phyloP scores from a whole-genome alignment of 2,797 vertebrate genomes.

The Channallabes apus region DNA sequence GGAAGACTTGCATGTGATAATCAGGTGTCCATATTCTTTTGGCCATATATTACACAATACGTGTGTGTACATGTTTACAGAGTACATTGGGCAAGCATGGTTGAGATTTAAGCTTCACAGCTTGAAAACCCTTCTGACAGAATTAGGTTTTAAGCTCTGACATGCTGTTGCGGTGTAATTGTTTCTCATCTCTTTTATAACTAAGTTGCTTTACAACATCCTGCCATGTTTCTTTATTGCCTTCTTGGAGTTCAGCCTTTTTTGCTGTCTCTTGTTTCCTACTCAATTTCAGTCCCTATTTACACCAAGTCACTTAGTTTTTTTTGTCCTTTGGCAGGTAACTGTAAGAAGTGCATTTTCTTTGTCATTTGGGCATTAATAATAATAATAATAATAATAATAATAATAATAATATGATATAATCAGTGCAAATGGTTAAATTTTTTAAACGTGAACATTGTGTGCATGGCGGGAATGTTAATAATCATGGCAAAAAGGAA shows the following conservation, averaged over 20 bases:
- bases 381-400: background rate
- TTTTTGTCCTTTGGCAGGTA: background rate
- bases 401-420: background rate
- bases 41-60: background rate
- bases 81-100: background rate
- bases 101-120: background rate
- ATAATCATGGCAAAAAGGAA: too few relatives aligned
- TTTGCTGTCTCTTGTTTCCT: background rate
- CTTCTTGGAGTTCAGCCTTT: background rate
- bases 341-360: background rate
- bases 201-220: background rate
- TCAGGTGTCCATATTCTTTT: background rate
- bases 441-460: background rate
- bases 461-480: background rate
- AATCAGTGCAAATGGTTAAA: background rate
- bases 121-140: background rate
- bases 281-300: background rate
- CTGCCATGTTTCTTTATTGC: constrained; percentile 2
- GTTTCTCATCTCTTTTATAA: constrained; percentile 3
- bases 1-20: background rate
- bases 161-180: background rate
- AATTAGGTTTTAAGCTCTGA: background rate
- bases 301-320: background rate
- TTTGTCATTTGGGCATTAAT: background rate
- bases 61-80: background rate